A percentile compares a stretch with the other conserved stretches of the same genome.
Conservation (phyloP, 2,888 invertebrate genomes). For the Drosophila tanythrix region DNA sequence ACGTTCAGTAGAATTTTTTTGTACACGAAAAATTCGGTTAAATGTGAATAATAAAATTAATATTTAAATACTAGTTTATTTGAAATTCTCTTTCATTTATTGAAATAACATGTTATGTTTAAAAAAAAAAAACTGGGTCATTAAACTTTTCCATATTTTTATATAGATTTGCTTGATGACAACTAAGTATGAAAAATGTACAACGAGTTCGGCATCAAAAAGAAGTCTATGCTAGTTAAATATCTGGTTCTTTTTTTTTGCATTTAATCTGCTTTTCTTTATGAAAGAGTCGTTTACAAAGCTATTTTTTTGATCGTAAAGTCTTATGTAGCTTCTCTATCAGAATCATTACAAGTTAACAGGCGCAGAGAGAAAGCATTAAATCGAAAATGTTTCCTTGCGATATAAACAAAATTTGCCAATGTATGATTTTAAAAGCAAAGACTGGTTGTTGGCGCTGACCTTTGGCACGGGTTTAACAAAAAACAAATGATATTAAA, state of each 20-base stretch:
- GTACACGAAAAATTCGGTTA: neutral
- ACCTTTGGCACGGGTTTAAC: slow-evolving; percentile 24
- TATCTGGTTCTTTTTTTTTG: neutral
- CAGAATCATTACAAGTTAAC: neutral
- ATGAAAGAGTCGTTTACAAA: neutral
- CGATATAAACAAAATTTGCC: neutral
- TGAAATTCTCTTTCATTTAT: neutral
- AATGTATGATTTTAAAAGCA: neutral
- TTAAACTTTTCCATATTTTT: neutral
- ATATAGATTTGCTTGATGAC: neutral
- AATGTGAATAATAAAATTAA: neutral
- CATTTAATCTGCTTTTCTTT: neutral
- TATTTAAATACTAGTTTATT: neutral
- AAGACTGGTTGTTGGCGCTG: slow-evolving; percentile 17
- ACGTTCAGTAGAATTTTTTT: neutral
- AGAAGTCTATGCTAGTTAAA: neutral
- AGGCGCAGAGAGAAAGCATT: neutral
- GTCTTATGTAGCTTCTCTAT: neutral
- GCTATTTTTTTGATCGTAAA: neutral
- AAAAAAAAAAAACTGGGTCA: neutral
- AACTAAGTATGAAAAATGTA: neutral
- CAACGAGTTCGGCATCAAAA: neutral
- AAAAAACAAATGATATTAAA: slow-evolving; percentile 36
- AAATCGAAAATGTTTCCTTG: neutral
- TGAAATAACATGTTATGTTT: neutral